Base-by-base conservation (phyloP, 2,888 invertebrate genomes). In the Macaria notata region DNA sequence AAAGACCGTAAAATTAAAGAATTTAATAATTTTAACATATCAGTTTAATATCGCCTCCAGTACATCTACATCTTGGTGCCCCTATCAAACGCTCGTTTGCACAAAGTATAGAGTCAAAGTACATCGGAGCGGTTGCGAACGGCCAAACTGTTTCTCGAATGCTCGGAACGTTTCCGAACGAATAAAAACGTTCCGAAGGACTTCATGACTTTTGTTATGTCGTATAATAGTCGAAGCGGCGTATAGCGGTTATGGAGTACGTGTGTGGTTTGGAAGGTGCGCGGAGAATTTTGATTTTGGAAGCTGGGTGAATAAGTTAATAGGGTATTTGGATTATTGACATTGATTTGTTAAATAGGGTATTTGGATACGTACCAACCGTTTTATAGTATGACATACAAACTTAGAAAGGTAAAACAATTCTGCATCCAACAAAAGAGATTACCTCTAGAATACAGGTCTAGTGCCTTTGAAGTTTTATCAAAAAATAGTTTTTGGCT, bases 41-140 rank as follows among this genome's bases (percentile, higher is more conserved):
- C 7, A 6, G 7, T 36, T 6, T 7, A 36, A 1, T 7, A 6
- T 36, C 33, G 3, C 33, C 3, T 81, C 78, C 59, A 76, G 75
- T 48, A 33, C 38, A 58, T 67, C 59, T 78, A 77, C 53, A 72
- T 76, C 79, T 58, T 50, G 38, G 69, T 64, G 71, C 81, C 81
- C 83, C 79, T 85, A 87, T 89, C 86, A 88, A 87, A 87, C 78
- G 79, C 85, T 88, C 88, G 86, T 89, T 88, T 88, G 84, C 83
- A 81, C 83, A 84, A 86, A 85, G 84, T 84, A 87, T 84, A 82
- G 83, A 86, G 78, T 83, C 76, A 79, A 74, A 84, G 84, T 85
- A 81, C 84, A 84, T 84, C 72, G 36, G 73, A 76, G 79, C 71
- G 78, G 79, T 71, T 72, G 75, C 76, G 83, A 84, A 86, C 82